These are phyloP conservation scores for Minunthozetes semirufus DNA, from an alignment of 2,888 invertebrate genomes.

Conservation along the genomic window DNA sequence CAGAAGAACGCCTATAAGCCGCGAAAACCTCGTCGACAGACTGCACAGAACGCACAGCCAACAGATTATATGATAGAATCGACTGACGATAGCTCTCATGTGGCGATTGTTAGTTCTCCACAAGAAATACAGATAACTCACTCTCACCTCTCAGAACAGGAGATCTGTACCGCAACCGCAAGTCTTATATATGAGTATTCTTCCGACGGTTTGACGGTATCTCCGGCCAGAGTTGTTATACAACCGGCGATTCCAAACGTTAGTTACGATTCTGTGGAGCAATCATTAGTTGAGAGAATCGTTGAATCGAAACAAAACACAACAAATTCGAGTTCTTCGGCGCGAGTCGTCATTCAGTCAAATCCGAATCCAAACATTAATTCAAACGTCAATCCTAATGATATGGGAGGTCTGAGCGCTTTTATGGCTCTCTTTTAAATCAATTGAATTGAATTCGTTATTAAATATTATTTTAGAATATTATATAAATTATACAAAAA, in stretches of 20 bases:
- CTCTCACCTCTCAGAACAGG: constrained; percentile 30
- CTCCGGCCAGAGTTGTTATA: constrained; percentile 32
- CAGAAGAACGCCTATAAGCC: constrained; percentile 43
- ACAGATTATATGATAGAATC: background rate
- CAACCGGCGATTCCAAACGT: constrained; percentile 10
- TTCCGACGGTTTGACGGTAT: background rate
- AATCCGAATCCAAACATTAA: background rate
- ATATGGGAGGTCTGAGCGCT: constrained; percentile 24
- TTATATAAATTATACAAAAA: no score
- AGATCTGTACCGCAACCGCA: constrained; percentile 28
- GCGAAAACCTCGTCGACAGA: constrained; percentile 42
- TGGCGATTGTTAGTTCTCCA: constrained; percentile 18
- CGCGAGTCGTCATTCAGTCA: constrained; percentile 10
- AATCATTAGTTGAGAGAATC: constrained; percentile 2
- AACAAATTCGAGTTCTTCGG: background rate
- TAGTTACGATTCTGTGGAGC: background rate
- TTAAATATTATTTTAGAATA: no score
- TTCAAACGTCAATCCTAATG: background rate
- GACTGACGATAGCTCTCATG: background rate
- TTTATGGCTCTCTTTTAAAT: constrained; percentile 30
- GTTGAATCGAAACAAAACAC: background rate
- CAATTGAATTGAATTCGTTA: no score
- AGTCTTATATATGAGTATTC: constrained; percentile 35
- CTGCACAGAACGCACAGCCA: background rate
- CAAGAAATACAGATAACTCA: constrained; percentile 30